Evolutionary conservation across 2,888 invertebrate species (phyloP), one percentile per base, ranked within the genome.

Genomic region (Epiblema foenella): DNA sequence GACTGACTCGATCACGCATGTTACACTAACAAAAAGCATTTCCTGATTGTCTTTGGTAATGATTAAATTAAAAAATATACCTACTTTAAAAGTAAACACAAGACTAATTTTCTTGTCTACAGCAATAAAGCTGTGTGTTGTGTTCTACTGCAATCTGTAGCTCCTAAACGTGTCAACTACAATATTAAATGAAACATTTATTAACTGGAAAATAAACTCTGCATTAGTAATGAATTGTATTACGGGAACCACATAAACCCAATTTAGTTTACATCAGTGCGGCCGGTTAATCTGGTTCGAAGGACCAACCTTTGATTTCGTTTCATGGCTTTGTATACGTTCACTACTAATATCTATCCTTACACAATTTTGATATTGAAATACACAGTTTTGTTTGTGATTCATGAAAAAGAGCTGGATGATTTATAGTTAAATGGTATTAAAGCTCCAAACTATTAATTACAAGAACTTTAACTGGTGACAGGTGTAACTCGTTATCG

Each of bases 1-100:
- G 20, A 49, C 12, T 59, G 59, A 66, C 42, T 20, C 70, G 56
- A 66, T 70, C 70, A 66, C n/a, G 70, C 65, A 54, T 63, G 59
- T 39, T 62, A 17, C 46, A 62, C 56, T 62, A 65, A 46, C 39
- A 42, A 24, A 63, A 65, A 20, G 18, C 29, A 24, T 33, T 57
- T 58, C 49, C 52, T 58, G 58, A 2, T 20, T 29, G 15, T 46
- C 18, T 49, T 52, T 49, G 49, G 20, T 37, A 18, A 42, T 46
- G 33, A 37, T 29, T 29, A 46, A n/a, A 8, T 33, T 33, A 24
- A 24, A 24, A 42, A 15, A 42, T 42, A n/a, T n/a, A n/a, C n/a
- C n/a, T n/a, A 42, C n/a, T n/a, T 46, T 1, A 46, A 46, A 46
- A 46, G 15, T 12, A n/a, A 46, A 46, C 15, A 15, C 15, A 42